Conservation (phyloP, 2,797 vertebrate species). For the Megalops cyprinoides region DNA sequence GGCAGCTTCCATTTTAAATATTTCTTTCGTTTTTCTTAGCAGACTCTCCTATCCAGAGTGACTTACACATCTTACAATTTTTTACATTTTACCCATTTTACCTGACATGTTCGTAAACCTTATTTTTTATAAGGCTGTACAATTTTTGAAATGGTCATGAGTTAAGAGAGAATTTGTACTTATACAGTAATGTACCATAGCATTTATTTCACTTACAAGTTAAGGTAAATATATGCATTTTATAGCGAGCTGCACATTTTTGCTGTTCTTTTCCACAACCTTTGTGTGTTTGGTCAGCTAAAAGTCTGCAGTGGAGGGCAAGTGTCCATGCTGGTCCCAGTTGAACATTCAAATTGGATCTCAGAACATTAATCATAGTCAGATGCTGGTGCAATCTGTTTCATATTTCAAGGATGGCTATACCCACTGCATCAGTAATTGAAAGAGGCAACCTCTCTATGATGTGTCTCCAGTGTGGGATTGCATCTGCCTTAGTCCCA, state of each 20-base stretch:
- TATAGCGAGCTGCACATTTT: not conserved
- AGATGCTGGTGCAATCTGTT: conserved; percentile 6
- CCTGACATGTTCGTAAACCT: too few relatives aligned
- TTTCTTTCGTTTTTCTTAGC: too few relatives aligned
- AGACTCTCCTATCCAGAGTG: too few relatives aligned
- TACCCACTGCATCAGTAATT: conserved; percentile 6
- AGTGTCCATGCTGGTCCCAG: not conserved
- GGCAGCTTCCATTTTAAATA: too few relatives aligned
- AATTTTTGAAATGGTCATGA: too few relatives aligned
- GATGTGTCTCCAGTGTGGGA: not conserved
- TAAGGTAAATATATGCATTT: not conserved
- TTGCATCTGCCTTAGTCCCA: not conserved
- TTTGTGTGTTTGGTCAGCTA: not conserved
- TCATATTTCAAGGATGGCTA: conserved; percentile 9
- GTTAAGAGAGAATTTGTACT: too few relatives aligned
- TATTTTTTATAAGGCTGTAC: too few relatives aligned
- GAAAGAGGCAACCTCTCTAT: not conserved
- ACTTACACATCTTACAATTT: too few relatives aligned
- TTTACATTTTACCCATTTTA: too few relatives aligned
- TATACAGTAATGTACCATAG: too few relatives aligned
- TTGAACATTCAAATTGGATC: conserved; percentile 15
- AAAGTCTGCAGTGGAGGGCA: not conserved
- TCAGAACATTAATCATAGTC: conserved; percentile 6
- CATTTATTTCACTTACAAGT: not conserved
- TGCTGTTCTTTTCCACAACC: not conserved